A percentile compares a stretch with the other conserved stretches of the same genome.
These are phyloP conservation scores for Drosophila helvetica DNA, from an alignment of 2,888 invertebrate genomes.

Conservation along the genomic window DNA sequence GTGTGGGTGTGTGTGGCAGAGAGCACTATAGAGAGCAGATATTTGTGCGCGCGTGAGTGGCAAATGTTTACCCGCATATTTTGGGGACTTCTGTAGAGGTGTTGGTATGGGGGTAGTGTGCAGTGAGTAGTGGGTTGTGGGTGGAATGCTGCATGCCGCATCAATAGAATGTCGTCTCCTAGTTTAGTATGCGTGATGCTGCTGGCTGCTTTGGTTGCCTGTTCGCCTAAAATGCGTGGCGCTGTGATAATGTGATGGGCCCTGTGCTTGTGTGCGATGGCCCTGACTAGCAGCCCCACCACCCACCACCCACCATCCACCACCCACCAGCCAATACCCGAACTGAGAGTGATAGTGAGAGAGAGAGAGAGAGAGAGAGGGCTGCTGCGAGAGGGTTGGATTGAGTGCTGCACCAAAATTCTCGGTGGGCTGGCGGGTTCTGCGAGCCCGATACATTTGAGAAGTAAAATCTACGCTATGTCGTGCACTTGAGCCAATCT, in stretches of 20 bases:
- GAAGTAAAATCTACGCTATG: slow-evolving; percentile 82
- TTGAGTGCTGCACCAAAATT: neutral
- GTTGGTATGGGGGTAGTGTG: no score
- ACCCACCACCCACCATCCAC: slow-evolving; percentile 23
- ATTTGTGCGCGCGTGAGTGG: slow-evolving; percentile 31
- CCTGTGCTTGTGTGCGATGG: slow-evolving; percentile 24
- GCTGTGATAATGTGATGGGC: slow-evolving; percentile 75
- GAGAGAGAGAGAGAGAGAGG: neutral
- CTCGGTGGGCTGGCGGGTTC: slow-evolving; percentile 27
- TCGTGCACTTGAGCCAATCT: slow-evolving; percentile 74
- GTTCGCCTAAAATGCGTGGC: slow-evolving; percentile 77
- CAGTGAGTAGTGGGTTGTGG: no score
- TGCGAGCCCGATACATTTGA: slow-evolving; percentile 81
- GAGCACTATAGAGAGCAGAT: slow-evolving; percentile 9
- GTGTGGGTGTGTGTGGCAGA: slow-evolving; percentile 2
- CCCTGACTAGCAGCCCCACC: neutral
- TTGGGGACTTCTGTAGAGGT: slow-evolving; percentile 11
- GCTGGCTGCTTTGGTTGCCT: slow-evolving; percentile 70
- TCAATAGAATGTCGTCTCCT: slow-evolving; percentile 10
- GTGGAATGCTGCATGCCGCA: slow-evolving; percentile 16
- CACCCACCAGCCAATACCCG: slow-evolving; percentile 24
- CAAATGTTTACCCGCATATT: slow-evolving; percentile 31
- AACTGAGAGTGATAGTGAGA: neutral
- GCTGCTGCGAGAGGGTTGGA: slow-evolving; percentile 5
- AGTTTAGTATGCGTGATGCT: slow-evolving; percentile 69